Evolutionary conservation across 2,113 vertebrate species (phyloP), one percentile per base, ranked within the genome.

Genomic region (Tautogolabrus adspersus): DNA sequence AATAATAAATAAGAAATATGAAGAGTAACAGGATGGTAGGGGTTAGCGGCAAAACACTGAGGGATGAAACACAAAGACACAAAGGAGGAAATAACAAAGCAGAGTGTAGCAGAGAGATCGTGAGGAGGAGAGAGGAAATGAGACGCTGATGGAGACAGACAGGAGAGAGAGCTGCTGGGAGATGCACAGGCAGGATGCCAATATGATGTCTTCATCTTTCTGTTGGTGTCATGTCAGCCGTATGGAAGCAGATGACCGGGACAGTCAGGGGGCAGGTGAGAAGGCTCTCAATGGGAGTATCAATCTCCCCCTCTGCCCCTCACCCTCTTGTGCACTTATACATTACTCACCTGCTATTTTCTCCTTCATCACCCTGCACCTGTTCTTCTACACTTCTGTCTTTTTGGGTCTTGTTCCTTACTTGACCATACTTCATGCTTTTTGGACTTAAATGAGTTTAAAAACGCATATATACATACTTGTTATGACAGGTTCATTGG

Each of bases 121-220:
- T 47, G 65, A 44, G 60, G 71, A 19, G 54, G 61, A 78, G 67
- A 81, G 42, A 70, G 72, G 64, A 86, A 84, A 64, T 79, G 70
- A 86, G 64, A 86, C 59, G 42, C 44, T 86, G 87, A 87, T 79
- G 56, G 65, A 79, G 75, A 79, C 42, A 80, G 84, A 89, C 59
- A 70, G 63, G 66, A 83, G 46, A 55, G 38, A 60, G 63, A 55
- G 73, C 69, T 77, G 77, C 52, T 60, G 82, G 62, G 61, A 85
- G 81, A 76, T 9, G 13, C 51, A 44, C 63, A 84, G 68, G 77
- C 71, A 79, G 78, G 67, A 85, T 87, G 88, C 79, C 87, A 88
- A 78, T 88, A 84, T 69, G 69, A 90, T 90, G 87, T 89, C 83
- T 87, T 87, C 72, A 88, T 86, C 75, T 74, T 67, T 72, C 64